These are phyloP conservation scores for Imbricaverruca yamaguchii DNA, from an alignment of 2,888 invertebrate genomes.

Conservation along the genomic window DNA sequence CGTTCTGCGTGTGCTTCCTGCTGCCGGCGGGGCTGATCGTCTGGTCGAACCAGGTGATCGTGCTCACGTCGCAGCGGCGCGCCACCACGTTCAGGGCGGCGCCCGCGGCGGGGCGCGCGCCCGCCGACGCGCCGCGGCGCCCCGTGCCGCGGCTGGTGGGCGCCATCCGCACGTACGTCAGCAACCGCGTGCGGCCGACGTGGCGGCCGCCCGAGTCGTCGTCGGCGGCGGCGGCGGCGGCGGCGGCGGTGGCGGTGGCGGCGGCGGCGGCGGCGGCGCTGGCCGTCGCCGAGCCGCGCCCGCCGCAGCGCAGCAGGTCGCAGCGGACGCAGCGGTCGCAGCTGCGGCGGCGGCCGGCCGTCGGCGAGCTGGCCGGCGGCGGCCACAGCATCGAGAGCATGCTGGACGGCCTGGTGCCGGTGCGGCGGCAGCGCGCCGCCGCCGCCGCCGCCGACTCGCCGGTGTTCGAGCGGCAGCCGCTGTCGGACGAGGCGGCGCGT, in stretches of 20 bases:
- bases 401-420: not conserved
- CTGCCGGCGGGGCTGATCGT: constrained; percentile 24
- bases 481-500: too few species aligned
- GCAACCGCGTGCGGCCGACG: not conserved
- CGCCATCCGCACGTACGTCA: not conserved
- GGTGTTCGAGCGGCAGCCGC: too few species aligned
- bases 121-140: not conserved
- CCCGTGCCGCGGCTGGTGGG: not conserved
- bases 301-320: not conserved
- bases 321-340: not conserved
- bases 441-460: too few species aligned
- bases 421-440: not conserved
- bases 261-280: not conserved
- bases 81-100: not conserved
- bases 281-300: not conserved
- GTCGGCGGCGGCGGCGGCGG: not conserved
- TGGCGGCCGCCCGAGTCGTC: not conserved
- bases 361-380: not conserved
- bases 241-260: not conserved
- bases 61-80: not conserved
- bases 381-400: not conserved
- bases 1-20: constrained; percentile 24
- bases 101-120: not conserved
- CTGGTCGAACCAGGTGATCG: constrained; percentile 23
- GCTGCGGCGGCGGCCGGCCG: not conserved